phyloP scores from a whole-genome alignment of 92 coral and sea anemone species.

The Meandrina meandrites region DNA sequence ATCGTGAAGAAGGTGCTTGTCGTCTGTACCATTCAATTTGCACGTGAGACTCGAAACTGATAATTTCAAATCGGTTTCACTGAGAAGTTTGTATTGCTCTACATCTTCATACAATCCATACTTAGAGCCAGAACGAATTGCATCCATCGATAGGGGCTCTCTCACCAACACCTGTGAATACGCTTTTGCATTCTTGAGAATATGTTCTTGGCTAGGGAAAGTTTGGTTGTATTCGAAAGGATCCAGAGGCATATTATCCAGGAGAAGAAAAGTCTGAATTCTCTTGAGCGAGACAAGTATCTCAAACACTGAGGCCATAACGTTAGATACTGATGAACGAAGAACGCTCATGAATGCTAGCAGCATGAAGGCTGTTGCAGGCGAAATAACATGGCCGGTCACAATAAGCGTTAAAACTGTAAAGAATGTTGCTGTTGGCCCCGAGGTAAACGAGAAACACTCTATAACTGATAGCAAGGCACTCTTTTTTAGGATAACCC shows the following conservation, averaged over 20 bases:
- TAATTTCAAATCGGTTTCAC: background rate
- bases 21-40: background rate
- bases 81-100: background rate
- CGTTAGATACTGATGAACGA: background rate
- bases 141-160: background rate
- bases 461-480: constrained; percentile 15
- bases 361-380: constrained; percentile 23
- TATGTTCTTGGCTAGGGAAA: background rate
- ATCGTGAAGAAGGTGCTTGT: background rate
- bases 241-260: background rate
- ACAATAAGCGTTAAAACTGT: background rate
- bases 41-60: constrained; percentile 11
- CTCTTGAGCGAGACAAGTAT: background rate
- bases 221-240: background rate
- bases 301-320: background rate
- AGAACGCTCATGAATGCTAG: constrained; percentile 22
- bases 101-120: background rate
- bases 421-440: constrained; percentile 11
- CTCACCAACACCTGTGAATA: background rate
- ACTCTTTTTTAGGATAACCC: constrained; percentile 18
- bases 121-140: background rate
- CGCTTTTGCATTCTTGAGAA: background rate
- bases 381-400: constrained; percentile 2
- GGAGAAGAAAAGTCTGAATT: background rate
- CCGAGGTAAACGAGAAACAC: constrained; percentile 1